phyloP scores from a whole-genome alignment of 2,888 invertebrate species.

The Agapetus fuscipes region DNA sequence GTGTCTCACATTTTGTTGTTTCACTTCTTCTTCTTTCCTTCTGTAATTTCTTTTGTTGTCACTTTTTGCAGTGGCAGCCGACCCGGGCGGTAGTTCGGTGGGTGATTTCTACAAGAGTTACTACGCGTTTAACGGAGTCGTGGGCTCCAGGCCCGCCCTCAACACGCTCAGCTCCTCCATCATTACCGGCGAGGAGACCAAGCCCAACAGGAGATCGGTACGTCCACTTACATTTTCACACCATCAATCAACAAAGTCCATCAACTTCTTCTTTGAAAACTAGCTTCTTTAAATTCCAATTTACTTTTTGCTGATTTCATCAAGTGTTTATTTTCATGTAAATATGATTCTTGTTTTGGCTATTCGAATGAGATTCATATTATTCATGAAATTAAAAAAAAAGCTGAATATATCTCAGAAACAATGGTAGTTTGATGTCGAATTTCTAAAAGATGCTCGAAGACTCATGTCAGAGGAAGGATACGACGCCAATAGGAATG shows the following conservation, averaged over 20 bases:
- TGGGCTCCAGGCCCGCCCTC: constrained; percentile 27
- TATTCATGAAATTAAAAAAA: no score
- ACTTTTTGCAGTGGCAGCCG: constrained; percentile 72
- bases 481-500: no score
- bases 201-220: constrained; percentile 59
- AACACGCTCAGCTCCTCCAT: constrained; percentile 31
- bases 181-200: constrained; percentile 51
- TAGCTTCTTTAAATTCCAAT: no score
- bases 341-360: no score
- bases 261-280: neutral
- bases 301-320: no score
- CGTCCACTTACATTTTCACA: constrained; percentile 33
- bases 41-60: constrained; percentile 5
- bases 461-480: no score
- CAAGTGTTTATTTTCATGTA: no score
- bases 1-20: neutral
- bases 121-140: constrained; percentile 66
- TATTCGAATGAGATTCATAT: no score
- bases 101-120: constrained; percentile 81
- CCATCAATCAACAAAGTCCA: neutral
- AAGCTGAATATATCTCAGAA: no score
- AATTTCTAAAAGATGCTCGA: no score
- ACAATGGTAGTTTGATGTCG: no score
- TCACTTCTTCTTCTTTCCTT: neutral
- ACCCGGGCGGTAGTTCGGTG: constrained; percentile 67